These are phyloP conservation scores for Tapera naevia DNA, from an alignment of 2,797 vertebrate genomes.

Conservation along the genomic window DNA sequence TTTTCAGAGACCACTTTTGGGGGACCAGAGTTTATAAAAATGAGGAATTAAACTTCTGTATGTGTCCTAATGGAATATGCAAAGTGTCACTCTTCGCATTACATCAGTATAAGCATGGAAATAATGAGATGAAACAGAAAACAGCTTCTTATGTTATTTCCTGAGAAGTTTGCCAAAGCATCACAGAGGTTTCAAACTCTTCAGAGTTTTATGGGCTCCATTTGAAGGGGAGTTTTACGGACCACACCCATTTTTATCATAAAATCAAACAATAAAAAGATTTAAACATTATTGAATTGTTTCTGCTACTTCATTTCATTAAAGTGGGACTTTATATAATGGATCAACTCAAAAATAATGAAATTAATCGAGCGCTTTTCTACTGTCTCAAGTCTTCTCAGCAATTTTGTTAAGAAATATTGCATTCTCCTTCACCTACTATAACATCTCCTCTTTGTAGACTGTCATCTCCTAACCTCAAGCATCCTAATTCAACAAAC, in stretches of 20 bases:
- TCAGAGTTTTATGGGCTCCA: constrained; percentile 32
- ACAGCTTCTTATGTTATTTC: constrained; percentile 51
- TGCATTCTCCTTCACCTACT: neutral
- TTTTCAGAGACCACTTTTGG: neutral
- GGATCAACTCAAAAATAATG: neutral
- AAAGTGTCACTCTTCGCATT: constrained; percentile 54
- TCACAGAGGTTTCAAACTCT: constrained; percentile 37
- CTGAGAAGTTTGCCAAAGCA: constrained; percentile 59
- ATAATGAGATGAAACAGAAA: constrained; percentile 61
- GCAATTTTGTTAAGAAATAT: neutral
- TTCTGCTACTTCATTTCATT: neutral
- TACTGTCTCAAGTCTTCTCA: neutral
- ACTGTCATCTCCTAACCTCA: neutral
- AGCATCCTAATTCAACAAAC: neutral
- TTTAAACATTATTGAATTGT: neutral
- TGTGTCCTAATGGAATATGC: constrained; percentile 6
- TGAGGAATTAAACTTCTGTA: neutral
- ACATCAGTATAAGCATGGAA: constrained; percentile 59
- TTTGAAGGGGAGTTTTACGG: constrained; percentile 19
- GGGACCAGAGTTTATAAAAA: neutral
- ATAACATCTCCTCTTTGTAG: neutral
- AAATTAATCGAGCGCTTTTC: neutral
- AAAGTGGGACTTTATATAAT: neutral
- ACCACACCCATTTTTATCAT: constrained; percentile 31
- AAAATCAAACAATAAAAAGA: neutral